Percentiles rank a stretch among this genome's conserved stretches.
Conservation (phyloP, 2,113 vertebrate genomes). For the Nesoenas mayeri region DNA sequence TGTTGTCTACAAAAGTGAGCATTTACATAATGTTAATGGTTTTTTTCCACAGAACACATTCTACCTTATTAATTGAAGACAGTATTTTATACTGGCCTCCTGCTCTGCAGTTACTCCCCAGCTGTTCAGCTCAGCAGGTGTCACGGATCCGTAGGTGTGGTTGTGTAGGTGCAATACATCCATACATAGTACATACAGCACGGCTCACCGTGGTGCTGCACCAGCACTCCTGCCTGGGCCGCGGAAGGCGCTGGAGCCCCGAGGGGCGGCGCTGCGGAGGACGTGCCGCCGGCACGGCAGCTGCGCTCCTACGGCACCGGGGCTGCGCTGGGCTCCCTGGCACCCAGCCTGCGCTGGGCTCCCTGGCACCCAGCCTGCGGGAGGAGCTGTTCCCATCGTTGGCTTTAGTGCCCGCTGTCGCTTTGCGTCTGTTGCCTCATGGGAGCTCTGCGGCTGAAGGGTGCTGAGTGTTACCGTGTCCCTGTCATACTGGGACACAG, state of each 20-base stretch:
- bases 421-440: neutral
- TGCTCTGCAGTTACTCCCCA: neutral
- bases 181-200: too few species aligned
- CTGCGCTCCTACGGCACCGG: neutral
- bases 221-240: too few species aligned
- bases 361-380: neutral
- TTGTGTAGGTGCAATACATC: neutral
- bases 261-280: neutral
- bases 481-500: neutral
- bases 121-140: neutral
- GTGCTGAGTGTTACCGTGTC: too few species aligned
- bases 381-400: neutral
- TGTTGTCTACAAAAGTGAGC: neutral
- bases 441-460: neutral
- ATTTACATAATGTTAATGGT: neutral
- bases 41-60: fast-evolving
- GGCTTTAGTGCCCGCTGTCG: neutral
- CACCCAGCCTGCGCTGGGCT: too few species aligned
- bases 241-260: too few species aligned
- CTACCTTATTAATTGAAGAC: neutral
- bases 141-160: fast-evolving
- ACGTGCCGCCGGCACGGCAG: neutral
- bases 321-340: too few species aligned
- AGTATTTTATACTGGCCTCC: fast-evolving
- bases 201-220: too few species aligned